Conservation (phyloP, 30 jellyfish, hydroid and myxozoan species). For the Aurelia coerulea region DNA sequence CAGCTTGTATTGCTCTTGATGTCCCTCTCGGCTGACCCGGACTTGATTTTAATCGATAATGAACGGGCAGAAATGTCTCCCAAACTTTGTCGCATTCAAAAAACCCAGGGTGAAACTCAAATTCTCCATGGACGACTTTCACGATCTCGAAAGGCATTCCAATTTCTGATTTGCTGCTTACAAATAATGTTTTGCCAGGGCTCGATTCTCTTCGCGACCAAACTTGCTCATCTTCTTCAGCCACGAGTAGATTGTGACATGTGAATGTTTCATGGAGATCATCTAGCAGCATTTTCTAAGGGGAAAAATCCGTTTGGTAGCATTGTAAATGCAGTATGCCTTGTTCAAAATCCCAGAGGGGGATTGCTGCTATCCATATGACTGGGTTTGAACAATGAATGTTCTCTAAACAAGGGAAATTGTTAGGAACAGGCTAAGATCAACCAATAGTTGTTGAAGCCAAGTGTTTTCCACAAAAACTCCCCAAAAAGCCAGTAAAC, state of each 20-base stretch:
- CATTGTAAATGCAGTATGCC: too few relatives aligned
- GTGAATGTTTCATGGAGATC: slow-evolving; percentile 81
- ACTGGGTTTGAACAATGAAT: too few relatives aligned
- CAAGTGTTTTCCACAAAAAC: too few relatives aligned
- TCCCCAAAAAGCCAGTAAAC: too few relatives aligned
- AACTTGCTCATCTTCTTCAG: slow-evolving; percentile 92
- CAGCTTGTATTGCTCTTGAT: slow-evolving; percentile 85
- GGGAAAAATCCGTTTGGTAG: too few relatives aligned
- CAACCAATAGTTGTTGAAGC: too few relatives aligned
- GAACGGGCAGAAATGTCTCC: slow-evolving; percentile 87
- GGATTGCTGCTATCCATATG: too few relatives aligned
- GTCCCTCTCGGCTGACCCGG: slow-evolving; percentile 79
- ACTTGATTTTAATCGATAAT: slow-evolving; percentile 79
- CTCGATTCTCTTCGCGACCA: slow-evolving; percentile 78
- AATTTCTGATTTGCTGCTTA: slow-evolving; percentile 55
- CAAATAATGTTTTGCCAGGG: slow-evolving; percentile 71
- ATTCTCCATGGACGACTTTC: slow-evolving; percentile 89
- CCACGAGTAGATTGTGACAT: slow-evolving; percentile 88
- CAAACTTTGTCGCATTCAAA: slow-evolving; percentile 93
- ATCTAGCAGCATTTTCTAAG: slow-evolving; percentile 84
- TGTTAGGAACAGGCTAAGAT: too few relatives aligned
- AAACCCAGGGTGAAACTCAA: slow-evolving; percentile 87
- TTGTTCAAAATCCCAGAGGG: too few relatives aligned
- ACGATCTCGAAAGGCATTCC: slow-evolving; percentile 77
- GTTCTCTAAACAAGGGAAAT: too few relatives aligned